These are phyloP conservation scores for Tineola bisselliella DNA, from an alignment of 2,888 invertebrate species.

Conservation along the genomic window DNA sequence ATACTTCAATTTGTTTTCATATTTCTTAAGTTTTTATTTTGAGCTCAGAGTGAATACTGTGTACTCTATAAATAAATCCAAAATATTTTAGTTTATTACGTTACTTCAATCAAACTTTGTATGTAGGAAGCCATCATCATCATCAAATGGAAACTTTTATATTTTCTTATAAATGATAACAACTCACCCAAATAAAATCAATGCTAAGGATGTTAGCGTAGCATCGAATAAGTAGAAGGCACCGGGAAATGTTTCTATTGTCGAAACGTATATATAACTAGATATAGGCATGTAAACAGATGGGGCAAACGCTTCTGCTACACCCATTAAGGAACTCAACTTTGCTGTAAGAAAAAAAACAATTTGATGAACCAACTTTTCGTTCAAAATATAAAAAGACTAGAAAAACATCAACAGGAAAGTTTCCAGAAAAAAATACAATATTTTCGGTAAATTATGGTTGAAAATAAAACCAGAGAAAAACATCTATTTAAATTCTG, in stretches of 20 bases:
- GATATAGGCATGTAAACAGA: conserved; percentile 66
- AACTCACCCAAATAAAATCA: conserved; percentile 53
- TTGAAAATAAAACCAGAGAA: background rate
- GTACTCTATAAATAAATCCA: too few species aligned
- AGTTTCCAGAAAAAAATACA: background rate
- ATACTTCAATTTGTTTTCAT: too few species aligned
- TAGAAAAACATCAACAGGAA: background rate
- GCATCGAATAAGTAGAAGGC: conserved; percentile 68
- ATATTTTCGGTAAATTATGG: background rate
- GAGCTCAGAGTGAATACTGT: too few species aligned
- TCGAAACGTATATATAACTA: conserved; percentile 61
- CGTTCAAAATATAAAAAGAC: background rate
- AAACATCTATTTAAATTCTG: background rate
- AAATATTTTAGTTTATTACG: too few species aligned
- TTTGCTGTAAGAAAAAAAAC: conserved; percentile 47
- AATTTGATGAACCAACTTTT: background rate
- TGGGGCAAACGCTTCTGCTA: conserved; percentile 66
- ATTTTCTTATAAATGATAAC: background rate
- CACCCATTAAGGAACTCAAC: conserved; percentile 64
- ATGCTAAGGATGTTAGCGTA: conserved; percentile 46
- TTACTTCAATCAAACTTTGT: too few species aligned
- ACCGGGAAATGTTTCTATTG: conserved; percentile 59
- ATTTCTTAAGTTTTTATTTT: too few species aligned
- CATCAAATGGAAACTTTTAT: too few species aligned
- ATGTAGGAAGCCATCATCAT: too few species aligned